Base-by-base conservation (phyloP, 2,888 invertebrate species). In the Pseudococcus longispinus region DNA sequence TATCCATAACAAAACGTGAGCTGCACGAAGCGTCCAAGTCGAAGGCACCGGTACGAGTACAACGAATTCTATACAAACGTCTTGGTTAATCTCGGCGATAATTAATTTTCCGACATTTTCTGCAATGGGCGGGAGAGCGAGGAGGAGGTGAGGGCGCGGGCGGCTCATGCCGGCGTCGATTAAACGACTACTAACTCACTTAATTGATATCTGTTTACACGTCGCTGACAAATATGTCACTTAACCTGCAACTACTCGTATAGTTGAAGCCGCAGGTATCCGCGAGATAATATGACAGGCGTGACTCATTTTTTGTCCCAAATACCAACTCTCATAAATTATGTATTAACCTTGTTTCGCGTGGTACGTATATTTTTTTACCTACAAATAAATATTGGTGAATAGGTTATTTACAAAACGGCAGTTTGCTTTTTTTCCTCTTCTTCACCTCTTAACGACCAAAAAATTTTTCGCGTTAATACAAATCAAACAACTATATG, bases 161-260 rank as follows among this genome's bases (percentile, higher is more conserved):
- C 55, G 6, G 26, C 65, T 13, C 65, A 65, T 8, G 70, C 29
- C 29, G 29, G 20, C 20, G 60, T 70, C 70, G 26, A 70, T 70
- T 70, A 70, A 70, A 70, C 70, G 29, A 26, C 29, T 18, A n/a
- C 20, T 29, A 80, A 42, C 77, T 42, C 18, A 42, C 42, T 85
- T 85, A 85, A 85, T 85, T 85, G 85, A 85, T 85, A 85, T 85
- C 85, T 85, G 85, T 85, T 85, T 85, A 85, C 85, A 85, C 85
- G 85, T 70, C 85, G 85, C 74, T 85, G 85, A 85, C 85, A 85
- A 85, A 85, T 85, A 85, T 74, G 85, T 85, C 85, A 85, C 85
- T 85, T 85, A 85, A 70, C 44, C 85, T 85, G 65, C 85, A 85
- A 65, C 32, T 65, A 65, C 37, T 37, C 84, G 55, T 32, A 13